Conservation (phyloP, 1,140 invertebrate genomes). For the Panulirus ornatus region DNA sequence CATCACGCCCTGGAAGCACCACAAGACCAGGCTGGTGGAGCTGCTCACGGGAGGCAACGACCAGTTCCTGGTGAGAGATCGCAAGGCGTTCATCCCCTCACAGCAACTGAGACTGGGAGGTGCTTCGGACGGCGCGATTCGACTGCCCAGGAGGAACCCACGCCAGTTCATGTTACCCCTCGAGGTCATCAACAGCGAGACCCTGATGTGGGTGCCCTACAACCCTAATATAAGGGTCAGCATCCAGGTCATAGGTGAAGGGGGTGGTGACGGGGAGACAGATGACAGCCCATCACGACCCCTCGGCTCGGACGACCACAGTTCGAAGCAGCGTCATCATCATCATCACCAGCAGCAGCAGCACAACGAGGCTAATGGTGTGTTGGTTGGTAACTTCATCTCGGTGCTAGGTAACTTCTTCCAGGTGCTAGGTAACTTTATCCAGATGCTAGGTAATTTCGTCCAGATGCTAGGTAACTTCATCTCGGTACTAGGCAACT, state of each 20-base stretch:
- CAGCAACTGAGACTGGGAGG: not conserved
- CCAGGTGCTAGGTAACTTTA: too few species aligned
- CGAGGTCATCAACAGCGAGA: not conserved
- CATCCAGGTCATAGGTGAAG: constrained; percentile 21
- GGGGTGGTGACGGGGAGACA: not conserved
- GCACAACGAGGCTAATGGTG: too few species aligned
- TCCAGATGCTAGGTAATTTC: too few species aligned
- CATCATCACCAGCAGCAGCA: too few species aligned
- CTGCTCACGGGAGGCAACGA: constrained; percentile 5
- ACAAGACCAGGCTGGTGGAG: constrained; percentile 6
- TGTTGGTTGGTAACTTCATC: too few species aligned
- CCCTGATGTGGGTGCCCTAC: constrained; percentile 18
- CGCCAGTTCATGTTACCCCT: not conserved
- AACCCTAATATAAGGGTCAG: constrained; percentile 35
- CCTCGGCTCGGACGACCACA: not conserved
- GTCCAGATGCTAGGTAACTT: too few species aligned
- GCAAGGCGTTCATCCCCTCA: not conserved
- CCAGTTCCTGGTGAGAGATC: not conserved
- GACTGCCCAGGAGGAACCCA: not conserved
- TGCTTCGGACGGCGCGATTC: not conserved
- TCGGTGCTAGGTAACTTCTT: too few species aligned
- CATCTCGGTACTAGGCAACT: too few species aligned
- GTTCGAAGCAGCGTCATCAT: too few species aligned
- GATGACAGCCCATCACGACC: not conserved
- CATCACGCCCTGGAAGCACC: not conserved